Percentiles rank a stretch among this genome's conserved stretches.
Conservation (phyloP, 2,797 vertebrate species). For the Spondyliosoma cantharus region DNA sequence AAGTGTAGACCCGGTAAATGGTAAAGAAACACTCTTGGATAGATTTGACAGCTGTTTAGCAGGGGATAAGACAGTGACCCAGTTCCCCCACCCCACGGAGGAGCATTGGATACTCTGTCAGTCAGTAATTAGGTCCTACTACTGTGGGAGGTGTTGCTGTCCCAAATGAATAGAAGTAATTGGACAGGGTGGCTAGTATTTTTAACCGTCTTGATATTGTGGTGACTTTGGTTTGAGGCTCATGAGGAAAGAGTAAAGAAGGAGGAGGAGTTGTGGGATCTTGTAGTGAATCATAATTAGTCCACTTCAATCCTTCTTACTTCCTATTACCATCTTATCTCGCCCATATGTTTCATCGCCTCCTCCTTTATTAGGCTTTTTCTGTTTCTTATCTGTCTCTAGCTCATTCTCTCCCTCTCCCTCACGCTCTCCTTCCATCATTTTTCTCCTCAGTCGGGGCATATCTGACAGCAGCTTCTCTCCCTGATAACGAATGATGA, state of each 20-base stretch:
- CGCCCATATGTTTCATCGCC: slow-evolving; percentile 60
- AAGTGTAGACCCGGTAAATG: slow-evolving; percentile 52
- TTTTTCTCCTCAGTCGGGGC: slow-evolving; percentile 38
- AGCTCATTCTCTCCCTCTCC: slow-evolving; percentile 40
- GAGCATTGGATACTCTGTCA: slow-evolving; percentile 61
- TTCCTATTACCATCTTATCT: slow-evolving; percentile 74
- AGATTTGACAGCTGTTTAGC: slow-evolving; percentile 67
- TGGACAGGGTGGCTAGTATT: slow-evolving; percentile 66
- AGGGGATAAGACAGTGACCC: slow-evolving; percentile 67
- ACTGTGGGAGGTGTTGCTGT: slow-evolving; percentile 66
- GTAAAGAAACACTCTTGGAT: slow-evolving; percentile 41
- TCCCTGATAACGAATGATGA: slow-evolving; percentile 52
- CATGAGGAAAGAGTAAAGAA: slow-evolving; percentile 41
- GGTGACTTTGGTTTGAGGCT: slow-evolving; percentile 47
- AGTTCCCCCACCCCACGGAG: slow-evolving; percentile 46
- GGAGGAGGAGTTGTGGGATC: slow-evolving; percentile 55
- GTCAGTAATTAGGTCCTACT: slow-evolving; percentile 74
- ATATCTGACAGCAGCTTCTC: slow-evolving; percentile 53
- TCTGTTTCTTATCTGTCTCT: slow-evolving; percentile 58
- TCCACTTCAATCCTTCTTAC: slow-evolving; percentile 71
- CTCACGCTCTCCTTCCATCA: slow-evolving; percentile 41
- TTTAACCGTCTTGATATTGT: slow-evolving; percentile 64
- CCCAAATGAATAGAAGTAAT: slow-evolving; percentile 70
- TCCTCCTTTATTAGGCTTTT: slow-evolving; percentile 60
- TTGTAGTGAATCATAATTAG: slow-evolving; percentile 78